These are phyloP conservation scores for Falco peregrinus DNA, from an alignment of 2,797 vertebrate species.

Conservation along the genomic window DNA sequence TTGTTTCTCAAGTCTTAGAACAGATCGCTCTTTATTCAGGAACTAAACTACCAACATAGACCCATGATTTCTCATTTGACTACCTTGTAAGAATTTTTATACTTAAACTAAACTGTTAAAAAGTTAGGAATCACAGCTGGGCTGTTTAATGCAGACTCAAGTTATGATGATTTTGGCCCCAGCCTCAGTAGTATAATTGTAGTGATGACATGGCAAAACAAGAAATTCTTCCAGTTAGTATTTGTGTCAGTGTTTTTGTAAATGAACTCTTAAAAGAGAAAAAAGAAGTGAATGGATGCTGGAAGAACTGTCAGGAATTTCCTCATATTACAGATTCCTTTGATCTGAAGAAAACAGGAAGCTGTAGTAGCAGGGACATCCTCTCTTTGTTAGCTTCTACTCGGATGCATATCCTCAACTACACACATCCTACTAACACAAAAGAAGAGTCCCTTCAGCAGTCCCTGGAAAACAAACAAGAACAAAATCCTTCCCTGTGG, in stretches of 20 bases:
- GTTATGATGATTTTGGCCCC: neutral
- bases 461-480: neutral
- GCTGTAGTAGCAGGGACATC: conserved; percentile 29
- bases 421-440: neutral
- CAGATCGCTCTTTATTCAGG: neutral
- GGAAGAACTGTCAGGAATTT: neutral
- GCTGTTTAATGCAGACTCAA: neutral
- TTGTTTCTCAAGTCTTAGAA: neutral
- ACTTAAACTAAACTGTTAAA: neutral
- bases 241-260: neutral
- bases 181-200: neutral
- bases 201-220: neutral
- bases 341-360: conserved; percentile 43
- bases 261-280: neutral
- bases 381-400: conserved; percentile 28
- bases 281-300: neutral
- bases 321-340: neutral
- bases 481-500: neutral
- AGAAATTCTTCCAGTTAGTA: neutral
- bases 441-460: neutral
- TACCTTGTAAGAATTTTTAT: neutral
- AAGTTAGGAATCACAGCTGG: neutral
- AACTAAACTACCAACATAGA: neutral
- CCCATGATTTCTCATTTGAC: neutral
- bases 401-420: conserved; percentile 3